These are phyloP conservation scores for Pseudochirops cupreus DNA, from an alignment of 2,797 vertebrate genomes.

Conservation along the genomic window DNA sequence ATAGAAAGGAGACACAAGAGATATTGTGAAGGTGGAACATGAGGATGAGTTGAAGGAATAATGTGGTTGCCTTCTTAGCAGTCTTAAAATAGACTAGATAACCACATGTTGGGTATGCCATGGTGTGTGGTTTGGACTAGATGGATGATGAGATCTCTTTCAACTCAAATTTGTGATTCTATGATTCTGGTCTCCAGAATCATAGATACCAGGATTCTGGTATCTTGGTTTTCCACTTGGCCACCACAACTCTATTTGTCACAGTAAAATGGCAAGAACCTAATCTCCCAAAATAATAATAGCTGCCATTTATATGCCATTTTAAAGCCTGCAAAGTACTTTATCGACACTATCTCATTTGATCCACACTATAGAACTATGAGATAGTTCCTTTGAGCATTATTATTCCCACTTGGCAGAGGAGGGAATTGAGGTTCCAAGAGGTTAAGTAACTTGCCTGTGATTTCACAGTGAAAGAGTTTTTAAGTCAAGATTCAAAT, in stretches of 20 bases:
- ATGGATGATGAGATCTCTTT: background rate
- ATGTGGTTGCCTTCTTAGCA: background rate
- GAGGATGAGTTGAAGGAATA: background rate
- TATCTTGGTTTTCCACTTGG: background rate
- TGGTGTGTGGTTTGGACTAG: background rate
- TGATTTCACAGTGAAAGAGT: background rate
- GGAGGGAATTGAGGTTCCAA: background rate
- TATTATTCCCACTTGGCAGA: background rate
- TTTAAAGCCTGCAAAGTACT: background rate
- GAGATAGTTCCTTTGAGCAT: background rate
- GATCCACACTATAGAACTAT: background rate
- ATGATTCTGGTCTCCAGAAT: background rate
- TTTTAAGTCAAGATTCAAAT: background rate
- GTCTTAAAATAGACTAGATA: background rate
- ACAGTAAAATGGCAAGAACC: background rate
- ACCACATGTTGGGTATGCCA: background rate
- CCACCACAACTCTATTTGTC: background rate
- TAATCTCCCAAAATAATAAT: background rate
- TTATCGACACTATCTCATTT: background rate
- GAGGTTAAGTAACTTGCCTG: background rate
- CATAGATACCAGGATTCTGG: background rate
- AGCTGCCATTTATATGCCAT: background rate
- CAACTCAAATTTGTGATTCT: background rate
- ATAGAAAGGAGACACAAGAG: background rate
- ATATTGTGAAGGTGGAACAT: background rate